Evolutionary conservation across 1,140 invertebrate genomes (phyloP), one percentile per base, ranked within the genome.

Genomic region (Drosophila prosaltans): DNA sequence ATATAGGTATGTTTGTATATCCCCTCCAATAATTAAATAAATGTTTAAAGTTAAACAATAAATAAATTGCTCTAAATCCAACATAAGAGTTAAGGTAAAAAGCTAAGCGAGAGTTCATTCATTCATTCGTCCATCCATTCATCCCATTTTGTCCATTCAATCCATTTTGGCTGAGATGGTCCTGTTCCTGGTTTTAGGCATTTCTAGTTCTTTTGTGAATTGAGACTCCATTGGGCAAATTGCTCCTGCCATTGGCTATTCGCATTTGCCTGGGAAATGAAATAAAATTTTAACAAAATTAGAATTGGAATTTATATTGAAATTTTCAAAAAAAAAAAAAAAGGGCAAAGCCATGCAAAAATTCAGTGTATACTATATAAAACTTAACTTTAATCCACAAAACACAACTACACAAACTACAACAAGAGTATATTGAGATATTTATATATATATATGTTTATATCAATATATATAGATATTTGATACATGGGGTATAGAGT

Each of bases 191-290:
- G 43, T 59, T 11, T 41, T 21, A 36, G 43, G 51, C 39, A 32
- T 30, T 9, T 77, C 78, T 91, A 90, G 78, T 92, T 88, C 72
- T 91, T 92, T 70, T 92, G 91, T 54, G 83, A 90, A 77, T 92
- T 92, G 64, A 92, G 82, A 78, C 89, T 91, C 92, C 92, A 92
- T 82, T 92, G 91, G 65, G 92, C 91, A 74, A 92, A 92, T 74
- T 92, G 92, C 64, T 92, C 92, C 81, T 92, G 92, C 92, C 92
- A 92, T 65, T 92, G 91, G 76, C 77, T 91, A 88, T 90, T 92
- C 78, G 80, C 80, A 90, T 92, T 92, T 78, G 83, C 79, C 91
- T 91, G 78, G 3, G 83, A 77, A 78, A 59, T 60, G 6, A 57
- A 39, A 40, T 4, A 67, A 10, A 21, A 36, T 6, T 36, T 10